Conservation (phyloP, 2,797 vertebrate genomes). For the Crocidura indochinensis region DNA sequence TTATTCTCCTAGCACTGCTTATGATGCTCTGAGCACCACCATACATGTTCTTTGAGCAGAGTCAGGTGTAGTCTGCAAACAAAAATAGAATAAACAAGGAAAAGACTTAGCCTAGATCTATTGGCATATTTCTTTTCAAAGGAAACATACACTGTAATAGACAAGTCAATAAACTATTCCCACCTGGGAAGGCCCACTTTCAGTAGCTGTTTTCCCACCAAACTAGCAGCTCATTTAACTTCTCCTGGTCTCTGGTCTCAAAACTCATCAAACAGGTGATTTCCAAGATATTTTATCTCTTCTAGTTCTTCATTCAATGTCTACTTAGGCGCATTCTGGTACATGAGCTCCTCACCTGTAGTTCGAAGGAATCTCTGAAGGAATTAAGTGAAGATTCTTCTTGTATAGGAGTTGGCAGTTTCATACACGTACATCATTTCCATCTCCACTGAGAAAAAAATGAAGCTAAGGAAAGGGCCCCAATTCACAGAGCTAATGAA, state of each 20-base stretch:
- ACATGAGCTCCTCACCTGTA: background rate
- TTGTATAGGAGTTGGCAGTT: background rate
- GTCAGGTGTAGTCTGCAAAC: too few relatives aligned
- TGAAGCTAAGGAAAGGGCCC: background rate
- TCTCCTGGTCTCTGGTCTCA: background rate
- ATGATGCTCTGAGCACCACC: too few relatives aligned
- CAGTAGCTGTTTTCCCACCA: background rate
- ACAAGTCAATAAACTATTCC: background rate
- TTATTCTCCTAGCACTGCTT: too few relatives aligned
- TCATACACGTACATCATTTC: background rate
- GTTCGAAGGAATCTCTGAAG: too few relatives aligned
- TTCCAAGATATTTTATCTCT: background rate
- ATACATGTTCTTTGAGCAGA: too few relatives aligned
- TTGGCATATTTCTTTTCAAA: background rate
- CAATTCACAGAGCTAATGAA: slow-evolving; percentile 12
- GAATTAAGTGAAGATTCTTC: background rate
- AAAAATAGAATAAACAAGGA: background rate
- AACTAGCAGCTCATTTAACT: background rate
- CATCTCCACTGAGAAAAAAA: background rate
- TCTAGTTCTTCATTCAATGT: background rate
- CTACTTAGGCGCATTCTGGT: background rate
- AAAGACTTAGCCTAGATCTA: background rate
- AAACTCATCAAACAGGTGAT: background rate
- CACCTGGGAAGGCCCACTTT: background rate
- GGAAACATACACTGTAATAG: background rate